A percentile compares a stretch with the other conserved stretches of the same genome.
phyloP scores from a whole-genome alignment of 2,113 vertebrate species.

The Diadophis punctatus region DNA sequence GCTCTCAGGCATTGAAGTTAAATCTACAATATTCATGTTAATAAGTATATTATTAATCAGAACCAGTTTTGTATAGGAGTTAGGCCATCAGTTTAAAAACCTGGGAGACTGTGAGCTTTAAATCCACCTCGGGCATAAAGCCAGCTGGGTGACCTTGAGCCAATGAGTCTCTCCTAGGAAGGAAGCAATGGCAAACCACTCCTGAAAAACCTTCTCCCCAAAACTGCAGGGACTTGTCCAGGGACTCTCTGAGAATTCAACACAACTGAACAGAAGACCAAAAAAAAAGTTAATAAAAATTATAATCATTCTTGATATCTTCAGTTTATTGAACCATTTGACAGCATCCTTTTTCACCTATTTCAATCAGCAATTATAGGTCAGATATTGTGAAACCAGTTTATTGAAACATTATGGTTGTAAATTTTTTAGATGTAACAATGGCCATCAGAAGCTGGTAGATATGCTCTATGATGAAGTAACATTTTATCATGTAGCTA shows the following conservation, averaged over 20 bases:
- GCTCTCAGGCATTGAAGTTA: not conserved
- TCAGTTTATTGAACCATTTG: not conserved
- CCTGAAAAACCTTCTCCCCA: not conserved
- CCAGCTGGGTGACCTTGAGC: not conserved
- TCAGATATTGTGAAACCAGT: not conserved
- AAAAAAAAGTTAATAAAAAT: not conserved
- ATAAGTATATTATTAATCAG: not conserved
- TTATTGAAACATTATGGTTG: not conserved
- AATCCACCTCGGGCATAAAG: not conserved
- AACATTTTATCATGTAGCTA: not conserved
- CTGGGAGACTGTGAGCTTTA: not conserved
- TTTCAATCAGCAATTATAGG: not conserved
- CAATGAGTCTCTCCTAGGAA: not conserved
- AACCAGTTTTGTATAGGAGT: not conserved
- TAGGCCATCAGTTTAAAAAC: not conserved
- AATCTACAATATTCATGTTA: not conserved
- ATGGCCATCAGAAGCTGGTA: not conserved
- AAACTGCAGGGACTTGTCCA: not conserved
- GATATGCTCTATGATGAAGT: not conserved
- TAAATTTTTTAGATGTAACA: not conserved
- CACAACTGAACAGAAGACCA: not conserved
- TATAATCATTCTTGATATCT: not conserved
- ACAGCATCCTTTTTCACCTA: not conserved
- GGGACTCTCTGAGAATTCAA: not conserved
- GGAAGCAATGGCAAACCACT: not conserved